These are phyloP conservation scores for Tetragnatha montana DNA, from an alignment of 2,888 invertebrate genomes.

Conservation along the genomic window DNA sequence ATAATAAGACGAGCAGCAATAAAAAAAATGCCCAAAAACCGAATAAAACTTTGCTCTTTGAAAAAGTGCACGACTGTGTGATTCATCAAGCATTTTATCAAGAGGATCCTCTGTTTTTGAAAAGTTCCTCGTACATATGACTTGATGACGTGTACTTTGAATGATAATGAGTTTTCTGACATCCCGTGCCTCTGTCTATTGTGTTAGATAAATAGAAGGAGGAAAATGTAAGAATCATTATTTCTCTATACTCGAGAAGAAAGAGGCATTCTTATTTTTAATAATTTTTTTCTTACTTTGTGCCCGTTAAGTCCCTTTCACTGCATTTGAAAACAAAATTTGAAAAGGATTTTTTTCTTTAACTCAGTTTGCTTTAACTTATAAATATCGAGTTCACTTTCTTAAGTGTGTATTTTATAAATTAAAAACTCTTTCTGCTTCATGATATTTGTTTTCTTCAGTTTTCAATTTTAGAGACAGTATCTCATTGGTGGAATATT, in stretches of 20 bases:
- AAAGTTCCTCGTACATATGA: constrained; percentile 18
- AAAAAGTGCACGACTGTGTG: neutral
- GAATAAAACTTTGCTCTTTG: constrained; percentile 10
- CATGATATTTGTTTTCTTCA: neutral
- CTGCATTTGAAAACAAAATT: neutral
- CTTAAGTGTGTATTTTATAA: neutral
- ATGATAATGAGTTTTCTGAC: constrained; percentile 46
- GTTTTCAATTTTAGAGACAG: neutral
- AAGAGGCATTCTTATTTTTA: neutral
- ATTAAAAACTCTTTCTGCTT: constrained; percentile 2
- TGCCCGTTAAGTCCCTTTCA: neutral
- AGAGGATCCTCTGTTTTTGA: constrained; percentile 31
- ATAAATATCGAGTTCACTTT: neutral
- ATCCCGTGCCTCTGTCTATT: constrained; percentile 24
- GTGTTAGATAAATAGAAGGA: constrained; percentile 20
- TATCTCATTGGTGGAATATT: too few species aligned
- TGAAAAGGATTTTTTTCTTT: neutral
- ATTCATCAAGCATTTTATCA: constrained; percentile 36
- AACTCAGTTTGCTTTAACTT: neutral
- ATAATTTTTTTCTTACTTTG: constrained; percentile 18
- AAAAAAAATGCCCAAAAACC: neutral
- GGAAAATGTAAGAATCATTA: constrained; percentile 31
- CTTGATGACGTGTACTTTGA: constrained; percentile 38
- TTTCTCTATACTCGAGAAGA: constrained; percentile 24
- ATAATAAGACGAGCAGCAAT: constrained; percentile 7